phyloP scores from a whole-genome alignment of 2,797 vertebrate genomes.

The Natrix natrix region DNA sequence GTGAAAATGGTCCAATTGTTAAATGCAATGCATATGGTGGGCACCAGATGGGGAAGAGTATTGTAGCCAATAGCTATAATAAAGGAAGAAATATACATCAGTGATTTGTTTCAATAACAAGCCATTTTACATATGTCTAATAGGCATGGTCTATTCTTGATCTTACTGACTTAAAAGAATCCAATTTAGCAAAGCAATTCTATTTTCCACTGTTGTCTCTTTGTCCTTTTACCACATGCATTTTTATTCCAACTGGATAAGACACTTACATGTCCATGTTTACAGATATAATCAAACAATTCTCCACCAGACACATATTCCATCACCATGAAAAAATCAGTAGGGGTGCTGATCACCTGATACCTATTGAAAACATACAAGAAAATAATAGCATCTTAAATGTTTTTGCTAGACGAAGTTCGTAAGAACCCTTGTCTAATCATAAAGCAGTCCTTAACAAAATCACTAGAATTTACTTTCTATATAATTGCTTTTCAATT shows the following conservation, averaged over 20 bases:
- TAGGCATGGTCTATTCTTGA: constrained; percentile 53
- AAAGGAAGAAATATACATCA: neutral
- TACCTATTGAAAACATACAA: constrained; percentile 77
- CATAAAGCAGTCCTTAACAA: neutral
- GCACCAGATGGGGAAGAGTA: neutral
- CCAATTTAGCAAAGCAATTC: constrained; percentile 35
- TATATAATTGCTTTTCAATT: constrained; percentile 16
- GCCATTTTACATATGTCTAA: constrained; percentile 38
- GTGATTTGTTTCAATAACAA: neutral
- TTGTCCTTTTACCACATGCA: constrained; percentile 9
- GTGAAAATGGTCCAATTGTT: neutral
- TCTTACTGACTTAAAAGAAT: constrained; percentile 39
- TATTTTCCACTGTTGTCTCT: constrained; percentile 42
- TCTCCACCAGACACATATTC: constrained; percentile 97
- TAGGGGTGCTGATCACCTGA: constrained; percentile 97
- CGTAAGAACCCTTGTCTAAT: constrained; percentile 16
- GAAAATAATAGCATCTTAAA: neutral
- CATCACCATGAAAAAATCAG: constrained; percentile 99
- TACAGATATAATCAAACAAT: constrained; percentile 98
- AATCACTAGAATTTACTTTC: constrained; percentile 29
- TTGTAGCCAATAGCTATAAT: fast-evolving
- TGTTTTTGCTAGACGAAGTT: neutral
- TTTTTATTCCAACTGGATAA: neutral
- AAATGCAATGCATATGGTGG: neutral
- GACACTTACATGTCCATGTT: constrained; percentile 89